Evolutionary conservation across 2,888 invertebrate genomes (phyloP), one percentile per base, ranked within the genome.

Genomic region (Meiosimyza platycephala): DNA sequence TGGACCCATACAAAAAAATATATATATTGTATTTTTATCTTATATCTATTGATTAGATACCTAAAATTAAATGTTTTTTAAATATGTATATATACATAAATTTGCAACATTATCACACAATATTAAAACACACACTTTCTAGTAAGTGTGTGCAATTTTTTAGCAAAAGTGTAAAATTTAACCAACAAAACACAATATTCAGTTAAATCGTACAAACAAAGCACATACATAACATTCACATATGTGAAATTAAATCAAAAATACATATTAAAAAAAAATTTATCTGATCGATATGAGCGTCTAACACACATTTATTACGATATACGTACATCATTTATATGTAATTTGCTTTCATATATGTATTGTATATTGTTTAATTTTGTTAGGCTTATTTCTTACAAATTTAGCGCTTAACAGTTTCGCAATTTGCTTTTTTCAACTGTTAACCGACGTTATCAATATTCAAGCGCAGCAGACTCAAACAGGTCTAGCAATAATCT

Each of bases 241-340:
- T 15, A 59, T 12, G 40, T 3, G 59, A 59, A 60, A 12, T 33
- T 33, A 33, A 12, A 60, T 6, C 2, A 60, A 60, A 22, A n/a
- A 33, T 33, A 60, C 22, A 60, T 33, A 12, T 54, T 16, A 16
- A 18, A 33, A 51, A 33, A 67, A 33, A 47, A 16, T 18, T 52
- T 52, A 69, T 64, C 62, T 62, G 62, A 70, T 70, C 70, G 70
- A 62, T 63, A 70, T 63, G 63, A 70, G 70, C 70, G 63, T 18
- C 63, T 33, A 33, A 40, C 54, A 22, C 60, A 62, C 60, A 62
- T 33, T 33, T 28, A 57, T 16, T 55, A 22, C 22, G 18, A 18
- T 55, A 16, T 55, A 55, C 22, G 55, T 55, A 18, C 13, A 55
- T 18, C 11, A 54, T 6, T 22, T 55, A 55, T 55, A 55, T 55